Evolutionary conservation across 2,888 invertebrate genomes (phyloP).

Genomic region (Scelioninae gen. 1): DNA sequence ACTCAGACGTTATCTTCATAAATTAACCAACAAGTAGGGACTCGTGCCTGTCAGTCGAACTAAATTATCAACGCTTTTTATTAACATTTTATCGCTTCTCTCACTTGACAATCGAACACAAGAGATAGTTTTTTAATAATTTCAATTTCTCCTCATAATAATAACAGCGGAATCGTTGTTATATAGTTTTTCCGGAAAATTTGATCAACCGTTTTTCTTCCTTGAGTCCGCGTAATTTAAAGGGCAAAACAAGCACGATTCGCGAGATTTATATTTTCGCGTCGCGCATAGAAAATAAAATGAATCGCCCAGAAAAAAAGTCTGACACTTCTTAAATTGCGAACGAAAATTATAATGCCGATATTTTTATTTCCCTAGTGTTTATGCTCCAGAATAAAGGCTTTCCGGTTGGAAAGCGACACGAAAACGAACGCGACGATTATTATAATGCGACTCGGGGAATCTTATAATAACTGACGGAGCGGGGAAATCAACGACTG

Average conservation of each 20-base stretch:
- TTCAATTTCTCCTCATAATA: not conserved
- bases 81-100: too few relatives aligned
- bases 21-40: slow-evolving; percentile 3
- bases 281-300: slow-evolving; percentile 27
- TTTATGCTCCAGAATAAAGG: slow-evolving; percentile 19
- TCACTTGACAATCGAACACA: too few relatives aligned
- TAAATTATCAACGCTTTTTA: too few relatives aligned
- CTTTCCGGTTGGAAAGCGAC: not conserved
- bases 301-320: slow-evolving; percentile 36
- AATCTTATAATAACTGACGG: slow-evolving; percentile 48
- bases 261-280: slow-evolving; percentile 28
- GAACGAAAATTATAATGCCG: slow-evolving; percentile 47
- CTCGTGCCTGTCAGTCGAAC: not conserved
- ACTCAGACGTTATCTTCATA: not conserved
- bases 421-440: slow-evolving; percentile 47
- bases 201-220: slow-evolving; percentile 1
- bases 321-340: slow-evolving; percentile 45
- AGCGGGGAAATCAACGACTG: slow-evolving; percentile 44
- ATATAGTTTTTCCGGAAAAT: not conserved
- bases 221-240: not conserved
- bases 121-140: not conserved
- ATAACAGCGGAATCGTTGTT: not conserved
- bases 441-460: slow-evolving; percentile 46
- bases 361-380: slow-evolving; percentile 52
- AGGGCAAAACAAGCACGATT: slow-evolving; percentile 4